Percentiles rank a stretch among this genome's conserved stretches.
Conservation (phyloP, 1,140 invertebrate species). For the Dinoponera quadriceps region DNA sequence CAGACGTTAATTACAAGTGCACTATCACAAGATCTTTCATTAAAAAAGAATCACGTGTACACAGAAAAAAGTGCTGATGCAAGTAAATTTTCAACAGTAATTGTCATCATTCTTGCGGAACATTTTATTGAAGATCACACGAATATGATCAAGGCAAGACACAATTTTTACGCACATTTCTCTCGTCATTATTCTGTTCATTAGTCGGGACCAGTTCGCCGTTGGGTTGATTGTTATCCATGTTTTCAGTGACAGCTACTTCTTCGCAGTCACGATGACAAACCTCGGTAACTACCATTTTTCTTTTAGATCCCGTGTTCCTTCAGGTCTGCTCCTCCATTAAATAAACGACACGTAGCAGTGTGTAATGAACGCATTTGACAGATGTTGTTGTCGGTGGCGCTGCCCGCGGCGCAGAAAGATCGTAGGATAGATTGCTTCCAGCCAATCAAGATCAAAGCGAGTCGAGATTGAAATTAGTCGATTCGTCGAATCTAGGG, state of each 20-base stretch:
- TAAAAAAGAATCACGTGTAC: slow-evolving; percentile 6
- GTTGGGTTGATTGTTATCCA: slow-evolving; percentile 73
- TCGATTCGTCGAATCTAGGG: too few relatives aligned
- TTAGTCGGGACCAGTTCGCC: slow-evolving; percentile 69
- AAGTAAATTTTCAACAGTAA: slow-evolving; percentile 8
- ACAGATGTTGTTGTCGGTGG: too few relatives aligned
- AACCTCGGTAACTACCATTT: slow-evolving; percentile 69
- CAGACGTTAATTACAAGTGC: neutral
- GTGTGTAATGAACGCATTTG: too few relatives aligned
- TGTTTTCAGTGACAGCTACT: slow-evolving; percentile 63
- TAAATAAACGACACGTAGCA: too few relatives aligned
- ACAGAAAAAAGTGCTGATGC: slow-evolving; percentile 22
- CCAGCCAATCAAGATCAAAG: too few relatives aligned
- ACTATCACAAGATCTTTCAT: neutral
- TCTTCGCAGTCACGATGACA: slow-evolving; percentile 62
- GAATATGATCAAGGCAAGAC: slow-evolving; percentile 13
- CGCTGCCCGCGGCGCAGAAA: too few relatives aligned
- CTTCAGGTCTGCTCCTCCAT: neutral
- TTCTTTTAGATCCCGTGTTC: slow-evolving; percentile 41
- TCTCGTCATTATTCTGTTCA: slow-evolving; percentile 69
- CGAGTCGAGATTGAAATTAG: too few relatives aligned
- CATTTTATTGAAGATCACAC: neutral
- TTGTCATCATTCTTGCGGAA: slow-evolving; percentile 1
- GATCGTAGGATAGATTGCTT: too few relatives aligned
- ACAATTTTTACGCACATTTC: slow-evolving; percentile 71